Conservation (phyloP, 1,140 invertebrate species). For the Lasaia peninsularis region DNA sequence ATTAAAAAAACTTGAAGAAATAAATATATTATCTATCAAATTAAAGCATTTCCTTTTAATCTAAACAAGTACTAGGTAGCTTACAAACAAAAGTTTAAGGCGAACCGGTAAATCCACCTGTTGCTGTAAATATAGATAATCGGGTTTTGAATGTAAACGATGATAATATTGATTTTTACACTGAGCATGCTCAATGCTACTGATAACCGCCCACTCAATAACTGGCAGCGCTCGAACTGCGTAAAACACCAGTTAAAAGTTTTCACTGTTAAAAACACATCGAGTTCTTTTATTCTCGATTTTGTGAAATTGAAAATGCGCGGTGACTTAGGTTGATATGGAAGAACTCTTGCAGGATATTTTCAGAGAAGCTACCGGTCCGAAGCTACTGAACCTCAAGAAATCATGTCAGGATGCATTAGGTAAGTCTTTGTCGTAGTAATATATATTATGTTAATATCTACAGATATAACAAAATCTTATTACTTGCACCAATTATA, state of each 20-base stretch:
- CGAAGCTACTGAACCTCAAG: slow-evolving; percentile 83
- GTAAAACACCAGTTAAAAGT: slow-evolving; percentile 7
- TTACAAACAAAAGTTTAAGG: neutral
- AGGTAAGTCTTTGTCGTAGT: too few relatives aligned
- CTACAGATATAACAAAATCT: too few relatives aligned
- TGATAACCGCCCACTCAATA: slow-evolving; percentile 33
- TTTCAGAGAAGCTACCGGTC: slow-evolving; percentile 85
- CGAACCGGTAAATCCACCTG: neutral
- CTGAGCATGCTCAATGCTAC: neutral
- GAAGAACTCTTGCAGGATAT: slow-evolving; percentile 90
- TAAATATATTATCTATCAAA: too few relatives aligned
- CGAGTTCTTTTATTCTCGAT: neutral
- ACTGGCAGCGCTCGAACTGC: slow-evolving; percentile 13
- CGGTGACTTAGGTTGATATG: slow-evolving; percentile 76
- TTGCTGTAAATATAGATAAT: slow-evolving; percentile 2
- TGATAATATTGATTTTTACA: neutral
- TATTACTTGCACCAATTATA: too few relatives aligned
- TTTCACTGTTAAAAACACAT: neutral
- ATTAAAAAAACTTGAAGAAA: too few relatives aligned
- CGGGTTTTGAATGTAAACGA: neutral
- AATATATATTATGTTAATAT: too few relatives aligned
- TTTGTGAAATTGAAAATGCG: slow-evolving; percentile 9
- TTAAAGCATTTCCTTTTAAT: too few relatives aligned
- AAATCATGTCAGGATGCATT: slow-evolving; percentile 89
- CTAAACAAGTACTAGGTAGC: too few relatives aligned